A percentile compares a stretch with the other conserved stretches of the same genome.
These are phyloP conservation scores for Anarhynchus alexandrinus DNA, from an alignment of 2,113 vertebrate species.

Conservation along the genomic window DNA sequence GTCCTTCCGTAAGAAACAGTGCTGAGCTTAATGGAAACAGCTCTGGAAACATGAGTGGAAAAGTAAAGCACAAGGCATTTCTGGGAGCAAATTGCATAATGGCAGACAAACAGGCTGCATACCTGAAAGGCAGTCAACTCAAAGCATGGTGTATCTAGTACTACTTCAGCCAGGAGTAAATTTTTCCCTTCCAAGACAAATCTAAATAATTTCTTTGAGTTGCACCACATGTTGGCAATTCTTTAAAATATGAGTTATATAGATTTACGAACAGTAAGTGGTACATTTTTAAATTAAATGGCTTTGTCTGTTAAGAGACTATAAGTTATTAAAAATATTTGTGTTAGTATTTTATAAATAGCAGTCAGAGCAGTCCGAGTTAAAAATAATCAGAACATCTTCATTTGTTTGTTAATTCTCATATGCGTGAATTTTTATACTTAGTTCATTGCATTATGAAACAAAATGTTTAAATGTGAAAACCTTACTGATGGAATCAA, in stretches of 20 bases:
- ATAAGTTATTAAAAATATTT: neutral
- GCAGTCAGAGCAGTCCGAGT: neutral
- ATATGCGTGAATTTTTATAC: neutral
- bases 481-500: neutral
- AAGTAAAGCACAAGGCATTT: neutral
- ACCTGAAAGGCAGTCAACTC: neutral
- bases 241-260: neutral
- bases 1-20: neutral
- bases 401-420: neutral
- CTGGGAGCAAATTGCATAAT: neutral
- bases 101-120: neutral
- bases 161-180: neutral
- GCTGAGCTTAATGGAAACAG: neutral
- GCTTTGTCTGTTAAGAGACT: neutral
- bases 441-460: neutral
- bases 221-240: neutral
- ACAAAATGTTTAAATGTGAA: neutral
- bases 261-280: neutral
- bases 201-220: neutral
- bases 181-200: neutral
- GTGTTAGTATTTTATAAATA: neutral
- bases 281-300: neutral
- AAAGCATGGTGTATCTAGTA: neutral
- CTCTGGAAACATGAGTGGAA: neutral
- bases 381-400: neutral